phyloP scores from a whole-genome alignment of 2,888 invertebrate species.

The Leucophora obtusa region DNA sequence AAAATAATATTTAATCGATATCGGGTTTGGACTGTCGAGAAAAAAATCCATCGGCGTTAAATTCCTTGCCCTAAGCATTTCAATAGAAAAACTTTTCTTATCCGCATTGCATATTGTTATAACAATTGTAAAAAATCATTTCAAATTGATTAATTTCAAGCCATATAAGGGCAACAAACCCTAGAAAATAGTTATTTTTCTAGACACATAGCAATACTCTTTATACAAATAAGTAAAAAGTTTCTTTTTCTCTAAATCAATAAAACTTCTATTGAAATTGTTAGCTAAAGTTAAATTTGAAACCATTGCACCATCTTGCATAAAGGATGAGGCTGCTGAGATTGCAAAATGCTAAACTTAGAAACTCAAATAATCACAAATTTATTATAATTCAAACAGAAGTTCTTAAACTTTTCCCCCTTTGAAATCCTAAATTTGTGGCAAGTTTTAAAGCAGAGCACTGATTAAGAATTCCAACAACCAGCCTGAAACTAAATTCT shows the following conservation, averaged over 20 bases:
- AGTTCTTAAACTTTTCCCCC: not conserved
- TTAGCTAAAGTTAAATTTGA: not conserved
- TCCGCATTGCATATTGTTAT: too few species aligned
- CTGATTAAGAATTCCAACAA: not conserved
- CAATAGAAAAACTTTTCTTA: too few species aligned
- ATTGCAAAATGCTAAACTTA: slow-evolving; percentile 14
- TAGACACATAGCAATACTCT: not conserved
- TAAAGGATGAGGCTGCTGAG: not conserved
- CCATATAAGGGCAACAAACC: not conserved
- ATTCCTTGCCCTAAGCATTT: too few species aligned
- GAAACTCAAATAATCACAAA: slow-evolving; percentile 11
- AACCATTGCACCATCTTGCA: not conserved
- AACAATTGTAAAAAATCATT: slow-evolving; percentile 6
- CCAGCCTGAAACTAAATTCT: slow-evolving; percentile 10
- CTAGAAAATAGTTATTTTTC: not conserved
- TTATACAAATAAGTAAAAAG: not conserved
- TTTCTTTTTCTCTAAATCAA: slow-evolving; percentile 20
- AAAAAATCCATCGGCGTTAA: too few species aligned
- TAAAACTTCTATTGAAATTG: slow-evolving; percentile 3
- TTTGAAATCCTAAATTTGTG: not conserved
- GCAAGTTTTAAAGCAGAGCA: not conserved
- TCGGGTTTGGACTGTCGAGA: too few species aligned
- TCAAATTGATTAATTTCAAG: slow-evolving; percentile 18
- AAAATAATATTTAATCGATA: too few species aligned
- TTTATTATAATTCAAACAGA: slow-evolving; percentile 32